Evolutionary conservation across 2,113 vertebrate genomes (phyloP).

Genomic region (Jaculus jaculus): DNA sequence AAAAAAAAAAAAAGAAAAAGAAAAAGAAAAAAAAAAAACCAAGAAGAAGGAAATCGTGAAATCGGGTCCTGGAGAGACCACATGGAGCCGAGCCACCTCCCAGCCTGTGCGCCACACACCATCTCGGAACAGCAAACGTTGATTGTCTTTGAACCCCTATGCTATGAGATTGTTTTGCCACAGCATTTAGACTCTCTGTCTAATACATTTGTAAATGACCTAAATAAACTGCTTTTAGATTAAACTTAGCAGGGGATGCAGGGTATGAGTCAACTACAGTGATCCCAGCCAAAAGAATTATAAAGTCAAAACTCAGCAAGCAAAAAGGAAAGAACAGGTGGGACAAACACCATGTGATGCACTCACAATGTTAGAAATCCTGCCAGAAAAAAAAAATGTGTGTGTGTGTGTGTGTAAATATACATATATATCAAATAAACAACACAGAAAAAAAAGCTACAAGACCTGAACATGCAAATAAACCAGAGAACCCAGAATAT

Average conservation of each 20-base stretch:
- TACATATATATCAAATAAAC: neutral
- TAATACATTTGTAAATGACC: slow-evolving; percentile 25
- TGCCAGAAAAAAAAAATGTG: slow-evolving; percentile 1
- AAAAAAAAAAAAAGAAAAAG: no score
- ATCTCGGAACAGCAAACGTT: neutral
- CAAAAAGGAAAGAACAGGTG: neutral
- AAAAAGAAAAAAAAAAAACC: no score
- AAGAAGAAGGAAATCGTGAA: no score
- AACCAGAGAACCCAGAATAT: neutral
- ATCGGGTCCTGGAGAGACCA: neutral
- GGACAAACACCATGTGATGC: neutral
- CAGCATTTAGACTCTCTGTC: neutral
- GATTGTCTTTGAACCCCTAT: neutral
- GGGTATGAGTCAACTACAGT: neutral
- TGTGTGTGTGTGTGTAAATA: no score
- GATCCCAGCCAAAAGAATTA: neutral
- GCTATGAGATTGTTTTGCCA: neutral
- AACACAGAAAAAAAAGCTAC: slow-evolving; percentile 32
- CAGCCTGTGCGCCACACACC: neutral
- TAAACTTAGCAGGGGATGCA: neutral
- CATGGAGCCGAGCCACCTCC: neutral
- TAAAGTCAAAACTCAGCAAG: neutral
- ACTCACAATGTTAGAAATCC: neutral
- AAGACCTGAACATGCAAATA: neutral
- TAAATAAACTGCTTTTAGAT: neutral